Percentiles rank a stretch among this genome's conserved stretches.
phyloP scores from a whole-genome alignment of 2,888 invertebrate species.

The Trileptium ribeirensis region DNA sequence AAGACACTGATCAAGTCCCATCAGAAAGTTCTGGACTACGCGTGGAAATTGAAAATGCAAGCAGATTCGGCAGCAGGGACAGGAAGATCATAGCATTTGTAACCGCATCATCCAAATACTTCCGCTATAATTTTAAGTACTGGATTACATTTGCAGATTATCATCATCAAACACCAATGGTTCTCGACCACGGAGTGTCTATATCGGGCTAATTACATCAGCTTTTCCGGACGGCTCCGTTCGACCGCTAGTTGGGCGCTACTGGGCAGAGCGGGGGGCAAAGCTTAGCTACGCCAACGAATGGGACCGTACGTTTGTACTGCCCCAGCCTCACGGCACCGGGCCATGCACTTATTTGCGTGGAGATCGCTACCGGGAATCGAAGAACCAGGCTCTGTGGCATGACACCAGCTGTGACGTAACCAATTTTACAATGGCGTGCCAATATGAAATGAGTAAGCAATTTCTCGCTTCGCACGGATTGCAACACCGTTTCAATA shows the following conservation, averaged over 20 bases:
- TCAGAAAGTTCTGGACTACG: no score
- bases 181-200: no score
- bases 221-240: not conserved
- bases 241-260: not conserved
- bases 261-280: not conserved
- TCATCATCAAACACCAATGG: no score
- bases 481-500: no score
- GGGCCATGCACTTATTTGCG: not conserved
- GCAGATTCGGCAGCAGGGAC: no score
- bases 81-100: no score
- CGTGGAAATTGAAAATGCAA: no score
- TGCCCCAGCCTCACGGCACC: not conserved
- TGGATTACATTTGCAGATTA: no score
- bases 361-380: not conserved
- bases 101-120: no score
- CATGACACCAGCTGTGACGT: not conserved
- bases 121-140: no score
- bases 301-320: not conserved
- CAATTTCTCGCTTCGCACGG: no score
- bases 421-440: not conserved
- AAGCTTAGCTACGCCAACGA: not conserved
- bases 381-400: not conserved
- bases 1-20: no score
- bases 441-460: not conserved
- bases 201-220: not conserved